phyloP scores from a whole-genome alignment of 2,113 vertebrate genomes.

The Zosterops japonicus region DNA sequence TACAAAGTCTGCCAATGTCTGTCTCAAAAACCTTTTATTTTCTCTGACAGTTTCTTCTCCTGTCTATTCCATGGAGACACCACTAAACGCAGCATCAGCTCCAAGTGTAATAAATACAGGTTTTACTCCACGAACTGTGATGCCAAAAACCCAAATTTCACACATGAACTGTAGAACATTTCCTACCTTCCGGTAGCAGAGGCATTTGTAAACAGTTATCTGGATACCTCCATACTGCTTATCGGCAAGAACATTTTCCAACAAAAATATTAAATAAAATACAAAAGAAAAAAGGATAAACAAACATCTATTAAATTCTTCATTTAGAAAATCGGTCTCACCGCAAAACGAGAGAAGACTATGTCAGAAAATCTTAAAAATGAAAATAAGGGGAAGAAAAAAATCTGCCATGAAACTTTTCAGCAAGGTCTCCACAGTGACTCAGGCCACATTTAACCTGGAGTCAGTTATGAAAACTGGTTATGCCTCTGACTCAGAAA shows the following conservation, averaged over 20 bases:
- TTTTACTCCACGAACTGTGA: constrained; percentile 45
- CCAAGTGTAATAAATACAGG: constrained; percentile 48
- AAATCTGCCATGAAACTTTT: constrained; percentile 65
- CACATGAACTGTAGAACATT: constrained; percentile 33
- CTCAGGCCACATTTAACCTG: constrained; percentile 41
- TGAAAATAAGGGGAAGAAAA: not conserved
- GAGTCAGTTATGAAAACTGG: not conserved
- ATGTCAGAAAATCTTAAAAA: constrained; percentile 41
- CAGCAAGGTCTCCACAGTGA: constrained; percentile 8
- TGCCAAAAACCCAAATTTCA: constrained; percentile 56
- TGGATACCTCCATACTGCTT: constrained; percentile 59
- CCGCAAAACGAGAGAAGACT: not conserved
- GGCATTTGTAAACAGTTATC: constrained; percentile 67
- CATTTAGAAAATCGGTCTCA: constrained; percentile 69
- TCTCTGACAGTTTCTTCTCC: constrained; percentile 5
- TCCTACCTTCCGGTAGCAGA: constrained; percentile 17
- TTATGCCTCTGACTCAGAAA: not conserved
- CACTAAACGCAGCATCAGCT: constrained; percentile 44
- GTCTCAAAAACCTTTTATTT: constrained; percentile 9
- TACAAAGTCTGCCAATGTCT: constrained; percentile 36
- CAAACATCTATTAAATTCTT: constrained; percentile 36
- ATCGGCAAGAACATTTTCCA: constrained; percentile 49
- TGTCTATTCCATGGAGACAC: constrained; percentile 57
- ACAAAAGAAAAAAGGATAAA: constrained; percentile 50
- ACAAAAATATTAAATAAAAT: constrained; percentile 53